A percentile compares a stretch with the other conserved stretches of the same genome.
Evolutionary conservation across 2,888 invertebrate species (phyloP).

Genomic region (Megastigmus dorsalis): DNA sequence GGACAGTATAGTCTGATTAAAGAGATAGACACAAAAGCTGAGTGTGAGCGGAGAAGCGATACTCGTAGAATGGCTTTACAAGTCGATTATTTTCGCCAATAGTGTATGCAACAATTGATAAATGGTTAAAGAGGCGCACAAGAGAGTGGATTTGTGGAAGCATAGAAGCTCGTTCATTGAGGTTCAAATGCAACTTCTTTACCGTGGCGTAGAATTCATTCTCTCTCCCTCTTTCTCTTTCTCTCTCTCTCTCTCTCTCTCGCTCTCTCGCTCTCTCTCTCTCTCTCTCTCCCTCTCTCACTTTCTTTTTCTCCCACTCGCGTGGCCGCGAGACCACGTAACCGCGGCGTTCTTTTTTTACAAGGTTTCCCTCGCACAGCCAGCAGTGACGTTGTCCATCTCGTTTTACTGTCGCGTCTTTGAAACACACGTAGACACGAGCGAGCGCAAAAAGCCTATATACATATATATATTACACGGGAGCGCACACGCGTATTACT

Average conservation of each 20-base stretch:
- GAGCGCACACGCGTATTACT: neutral
- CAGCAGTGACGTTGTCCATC: constrained; percentile 29
- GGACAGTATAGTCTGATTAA: constrained; percentile 16
- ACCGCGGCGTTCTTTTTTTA: constrained; percentile 9
- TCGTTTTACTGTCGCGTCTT: constrained; percentile 23
- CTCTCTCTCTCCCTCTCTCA: too few relatives aligned
- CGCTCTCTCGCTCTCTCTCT: neutral
- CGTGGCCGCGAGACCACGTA: too few relatives aligned
- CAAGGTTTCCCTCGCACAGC: constrained; percentile 15
- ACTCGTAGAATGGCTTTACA: too few relatives aligned
- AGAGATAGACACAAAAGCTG: too few relatives aligned
- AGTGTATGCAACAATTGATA: neutral
- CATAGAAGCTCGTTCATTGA: neutral
- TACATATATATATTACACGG: neutral
- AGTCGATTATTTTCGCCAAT: too few relatives aligned
- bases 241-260: neutral
- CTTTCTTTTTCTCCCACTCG: neutral
- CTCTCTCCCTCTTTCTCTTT: neutral
- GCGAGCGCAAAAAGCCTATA: too few relatives aligned
- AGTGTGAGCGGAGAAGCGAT: neutral
- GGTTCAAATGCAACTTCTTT: constrained; percentile 12
- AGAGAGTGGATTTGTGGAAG: neutral
- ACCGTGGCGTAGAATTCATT: constrained; percentile 7
- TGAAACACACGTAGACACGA: too few relatives aligned
- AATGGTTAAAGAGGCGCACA: neutral